Evolutionary conservation across 2,888 invertebrate species (phyloP).

Genomic region (Neoaliturus tenellus): DNA sequence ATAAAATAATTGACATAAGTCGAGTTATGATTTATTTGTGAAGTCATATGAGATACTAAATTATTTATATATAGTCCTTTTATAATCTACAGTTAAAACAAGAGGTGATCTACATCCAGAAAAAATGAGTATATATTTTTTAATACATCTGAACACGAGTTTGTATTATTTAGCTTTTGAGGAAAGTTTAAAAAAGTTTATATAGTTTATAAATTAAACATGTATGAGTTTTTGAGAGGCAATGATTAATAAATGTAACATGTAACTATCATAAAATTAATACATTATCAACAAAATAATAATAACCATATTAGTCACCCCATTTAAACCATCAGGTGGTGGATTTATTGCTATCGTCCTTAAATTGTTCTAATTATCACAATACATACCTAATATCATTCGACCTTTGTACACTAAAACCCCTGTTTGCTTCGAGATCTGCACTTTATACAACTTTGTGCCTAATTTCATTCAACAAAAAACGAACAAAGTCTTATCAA

Average conservation of each 20-base stretch:
- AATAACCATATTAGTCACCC: conserved; percentile 4
- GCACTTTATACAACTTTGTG: conserved; percentile 48
- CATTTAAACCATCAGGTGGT: conserved; percentile 11
- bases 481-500: conserved; percentile 27
- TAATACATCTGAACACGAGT: too few species aligned
- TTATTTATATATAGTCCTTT: too few species aligned
- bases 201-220: neutral
- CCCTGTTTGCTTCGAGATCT: conserved; percentile 37
- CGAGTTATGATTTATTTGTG: neutral
- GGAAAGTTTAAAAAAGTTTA: too few species aligned
- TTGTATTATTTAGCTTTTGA: too few species aligned
- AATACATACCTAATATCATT: conserved; percentile 47
- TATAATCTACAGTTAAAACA: too few species aligned
- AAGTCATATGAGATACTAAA: neutral
- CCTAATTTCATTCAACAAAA: conserved; percentile 35
- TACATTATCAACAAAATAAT: conserved; percentile 19
- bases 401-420: conserved; percentile 48
- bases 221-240: conserved; percentile 16
- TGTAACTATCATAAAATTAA: neutral
- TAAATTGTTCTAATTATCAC: conserved; percentile 57
- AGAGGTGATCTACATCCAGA: too few species aligned
- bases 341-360: conserved; percentile 56
- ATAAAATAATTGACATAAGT: conserved; percentile 13
- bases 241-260: neutral
- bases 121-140: too few species aligned